Evolutionary conservation across 1,140 invertebrate species (phyloP).

Genomic region (Pentalonia nigronervosa): DNA sequence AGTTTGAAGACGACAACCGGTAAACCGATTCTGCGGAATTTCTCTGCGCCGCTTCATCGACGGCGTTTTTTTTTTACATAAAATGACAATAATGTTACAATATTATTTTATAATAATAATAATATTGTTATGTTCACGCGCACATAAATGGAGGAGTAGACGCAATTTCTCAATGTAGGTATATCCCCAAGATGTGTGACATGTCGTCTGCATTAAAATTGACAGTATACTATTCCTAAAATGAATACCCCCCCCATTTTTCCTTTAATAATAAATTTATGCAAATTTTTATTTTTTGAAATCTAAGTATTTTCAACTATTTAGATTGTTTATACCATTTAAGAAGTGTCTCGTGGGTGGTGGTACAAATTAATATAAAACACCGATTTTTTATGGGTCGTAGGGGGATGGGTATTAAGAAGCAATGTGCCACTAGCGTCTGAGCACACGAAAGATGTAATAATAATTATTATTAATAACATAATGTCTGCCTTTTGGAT

Average conservation of each 20-base stretch:
- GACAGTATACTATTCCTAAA: not conserved
- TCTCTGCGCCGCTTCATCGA: not conserved
- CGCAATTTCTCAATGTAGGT: not conserved
- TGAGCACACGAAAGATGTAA: too few species aligned
- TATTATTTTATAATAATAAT: conserved; percentile 12
- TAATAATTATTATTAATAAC: too few species aligned
- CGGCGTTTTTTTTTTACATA: not conserved
- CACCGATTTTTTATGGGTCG: too few species aligned
- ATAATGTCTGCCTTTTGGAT: too few species aligned
- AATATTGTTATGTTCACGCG: not conserved
- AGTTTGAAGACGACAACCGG: conserved; percentile 16
- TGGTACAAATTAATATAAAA: not conserved
- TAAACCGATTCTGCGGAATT: conserved; percentile 48
- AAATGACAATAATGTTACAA: not conserved
- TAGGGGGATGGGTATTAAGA: too few species aligned
- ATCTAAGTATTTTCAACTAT: not conserved
- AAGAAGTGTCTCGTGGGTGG: not conserved
- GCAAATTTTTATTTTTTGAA: not conserved
- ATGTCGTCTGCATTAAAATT: not conserved
- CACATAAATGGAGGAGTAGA: not conserved
- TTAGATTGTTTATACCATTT: not conserved
- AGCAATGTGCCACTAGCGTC: too few species aligned
- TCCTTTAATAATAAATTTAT: not conserved
- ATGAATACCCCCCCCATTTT: not conserved
- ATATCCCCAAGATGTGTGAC: not conserved